Percentiles rank a stretch among this genome's conserved stretches.
These are phyloP conservation scores for Cotesia glomerata DNA, from an alignment of 1,140 invertebrate genomes.

Conservation along the genomic window DNA sequence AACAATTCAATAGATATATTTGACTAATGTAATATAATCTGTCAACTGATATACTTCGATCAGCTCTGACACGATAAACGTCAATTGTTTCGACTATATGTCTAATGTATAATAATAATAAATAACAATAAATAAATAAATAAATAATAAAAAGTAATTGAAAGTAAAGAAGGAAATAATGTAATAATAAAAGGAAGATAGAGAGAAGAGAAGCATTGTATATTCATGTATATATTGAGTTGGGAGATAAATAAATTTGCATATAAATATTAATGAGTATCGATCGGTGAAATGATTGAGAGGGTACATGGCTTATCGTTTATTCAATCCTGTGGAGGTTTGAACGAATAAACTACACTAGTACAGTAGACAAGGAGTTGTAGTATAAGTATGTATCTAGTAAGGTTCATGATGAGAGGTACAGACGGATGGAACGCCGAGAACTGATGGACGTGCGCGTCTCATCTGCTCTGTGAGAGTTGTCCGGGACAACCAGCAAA, in stretches of 20 bases:
- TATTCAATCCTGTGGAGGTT: background rate
- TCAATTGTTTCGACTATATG: background rate
- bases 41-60: too few relatives aligned
- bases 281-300: slow-evolving; percentile 21
- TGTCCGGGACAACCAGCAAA: slow-evolving; percentile 27
- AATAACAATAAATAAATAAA: too few relatives aligned
- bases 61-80: background rate
- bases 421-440: slow-evolving; percentile 22
- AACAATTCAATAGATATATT: too few relatives aligned
- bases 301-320: slow-evolving; percentile 13
- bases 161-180: background rate
- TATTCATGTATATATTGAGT: too few relatives aligned
- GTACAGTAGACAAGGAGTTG: too few relatives aligned
- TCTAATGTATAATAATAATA: background rate
- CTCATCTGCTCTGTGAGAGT: slow-evolving; percentile 28
- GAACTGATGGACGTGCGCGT: slow-evolving; percentile 30
- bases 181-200: background rate
- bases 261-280: slow-evolving; percentile 28
- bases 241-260: slow-evolving; percentile 1
- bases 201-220: background rate
- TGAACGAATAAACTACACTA: background rate
- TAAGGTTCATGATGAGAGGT: background rate
- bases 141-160: too few relatives aligned
- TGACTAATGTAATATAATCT: too few relatives aligned
- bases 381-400: too few relatives aligned